These are phyloP conservation scores for Drosophila algonquin DNA, from an alignment of 2,888 invertebrate species.

Conservation along the genomic window DNA sequence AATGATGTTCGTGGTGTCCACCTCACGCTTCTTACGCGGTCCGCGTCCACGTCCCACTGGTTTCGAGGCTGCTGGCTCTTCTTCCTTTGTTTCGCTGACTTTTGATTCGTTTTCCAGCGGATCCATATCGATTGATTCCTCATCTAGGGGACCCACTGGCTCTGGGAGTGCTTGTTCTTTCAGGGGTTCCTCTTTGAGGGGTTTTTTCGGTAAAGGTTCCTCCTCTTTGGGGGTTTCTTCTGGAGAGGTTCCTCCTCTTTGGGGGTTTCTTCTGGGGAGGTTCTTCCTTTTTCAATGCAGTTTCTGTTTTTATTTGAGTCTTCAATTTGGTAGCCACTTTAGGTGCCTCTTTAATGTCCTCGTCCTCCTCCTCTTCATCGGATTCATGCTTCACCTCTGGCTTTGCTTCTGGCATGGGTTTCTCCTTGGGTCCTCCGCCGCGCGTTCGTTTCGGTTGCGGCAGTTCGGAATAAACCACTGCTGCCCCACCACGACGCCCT, in stretches of 20 bases:
- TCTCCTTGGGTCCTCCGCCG: conserved; percentile 57
- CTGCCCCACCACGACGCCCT: conserved; percentile 74
- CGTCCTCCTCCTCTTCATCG: conserved; percentile 6
- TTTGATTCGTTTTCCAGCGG: background rate
- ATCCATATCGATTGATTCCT: background rate
- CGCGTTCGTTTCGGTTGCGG: conserved; percentile 77
- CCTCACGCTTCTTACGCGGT: conserved; percentile 79
- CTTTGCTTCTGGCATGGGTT: conserved; percentile 24
- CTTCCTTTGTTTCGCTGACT: background rate
- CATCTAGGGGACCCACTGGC: background rate
- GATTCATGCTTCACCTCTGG: conserved; percentile 10
- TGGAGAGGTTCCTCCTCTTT: conserved; percentile 19
- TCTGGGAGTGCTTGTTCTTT: conserved; percentile 18
- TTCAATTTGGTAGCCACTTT: conserved; percentile 27
- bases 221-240: conserved; percentile 1
- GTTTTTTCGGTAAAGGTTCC: background rate
- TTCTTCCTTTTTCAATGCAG: conserved; percentile 4
- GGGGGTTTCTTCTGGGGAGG: background rate
- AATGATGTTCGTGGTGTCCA: conserved; percentile 82
- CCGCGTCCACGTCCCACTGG: conserved; percentile 66
- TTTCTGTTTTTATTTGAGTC: conserved; percentile 24
- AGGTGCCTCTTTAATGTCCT: background rate
- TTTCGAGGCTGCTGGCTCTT: background rate
- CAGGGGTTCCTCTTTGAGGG: conserved; percentile 4
- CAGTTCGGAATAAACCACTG: conserved; percentile 71